Evolutionary conservation across 2,888 invertebrate species (phyloP).

Genomic region (Buathra laborator): DNA sequence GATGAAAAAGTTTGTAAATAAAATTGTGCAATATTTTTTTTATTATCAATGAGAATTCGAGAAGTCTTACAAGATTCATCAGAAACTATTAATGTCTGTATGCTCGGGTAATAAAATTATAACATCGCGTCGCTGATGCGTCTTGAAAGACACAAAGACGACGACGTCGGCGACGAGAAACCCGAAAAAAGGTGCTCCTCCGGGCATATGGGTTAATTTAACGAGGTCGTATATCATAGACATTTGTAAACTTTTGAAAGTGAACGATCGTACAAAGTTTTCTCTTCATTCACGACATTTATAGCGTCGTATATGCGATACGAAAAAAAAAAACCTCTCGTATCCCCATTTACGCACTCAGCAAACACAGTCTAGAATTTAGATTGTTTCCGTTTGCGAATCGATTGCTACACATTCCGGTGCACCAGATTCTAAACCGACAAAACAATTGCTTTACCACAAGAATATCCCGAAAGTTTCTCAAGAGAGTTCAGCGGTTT

Average conservation of each 20-base stretch:
- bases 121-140: conserved; percentile 18
- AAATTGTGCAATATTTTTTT: background rate
- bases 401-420: conserved; percentile 10
- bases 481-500: background rate
- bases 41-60: background rate
- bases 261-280: conserved; percentile 20
- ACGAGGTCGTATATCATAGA: conserved; percentile 37
- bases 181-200: conserved; percentile 8
- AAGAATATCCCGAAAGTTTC: background rate
- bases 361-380: conserved; percentile 18
- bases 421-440: background rate
- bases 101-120: conserved; percentile 12
- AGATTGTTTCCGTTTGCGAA: conserved; percentile 18
- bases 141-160: background rate
- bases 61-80: conserved; percentile 22
- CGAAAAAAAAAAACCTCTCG: background rate
- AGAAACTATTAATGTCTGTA: conserved; percentile 26
- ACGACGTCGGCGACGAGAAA: background rate
- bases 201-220: conserved; percentile 19
- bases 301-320: background rate
- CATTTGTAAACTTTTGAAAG: conserved; percentile 26
- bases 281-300: conserved; percentile 15
- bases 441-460: background rate
- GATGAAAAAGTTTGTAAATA: background rate
- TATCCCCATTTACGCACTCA: background rate